Evolutionary conservation across 2,888 invertebrate genomes (phyloP), one percentile per base, ranked within the genome.

Genomic region (Nezara viridula): DNA sequence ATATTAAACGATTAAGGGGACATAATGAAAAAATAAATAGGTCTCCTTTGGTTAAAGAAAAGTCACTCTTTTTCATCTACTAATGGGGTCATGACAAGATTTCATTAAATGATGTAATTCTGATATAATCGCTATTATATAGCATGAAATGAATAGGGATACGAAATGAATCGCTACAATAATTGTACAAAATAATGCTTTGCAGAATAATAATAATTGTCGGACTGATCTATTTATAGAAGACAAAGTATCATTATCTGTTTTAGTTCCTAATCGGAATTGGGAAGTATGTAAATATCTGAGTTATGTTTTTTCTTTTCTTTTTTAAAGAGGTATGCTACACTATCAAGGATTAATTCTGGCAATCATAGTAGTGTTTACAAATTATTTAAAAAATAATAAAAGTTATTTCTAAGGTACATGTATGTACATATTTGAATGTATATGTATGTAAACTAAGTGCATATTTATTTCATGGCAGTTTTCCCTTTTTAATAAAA

Each of bases 111-210:
- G 73, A 47, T 81, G 47, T 88, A 66, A 77, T 88, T 88, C 88
- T 88, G 88, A 88, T 66, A 73, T 49, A 55, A 52, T 88, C 44
- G 88, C 88, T 88, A 88, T 88, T 88, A 88, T 88, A 88, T 88
- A 88, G 88, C 88, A 40, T 9, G 77, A 77, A 37, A 88, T 66
- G 50, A 66, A 77, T 66, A 73, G 88, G 66, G 47, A 73, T 40
- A 77, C 32, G 73, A 47, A 32, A 88, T 88, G 44, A 88, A 88
- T 88, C 66, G 55, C 60, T 60, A 88, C 73, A 88, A 88, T 88
- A 88, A 88, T 87, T 88, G 88, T 88, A 77, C 66, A 55, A 88
- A 88, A 88, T 49, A 88, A 88, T 32, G 86, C 86, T 55, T 86
- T 40, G 86, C 86, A 86, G 52, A 52, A 60, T 55, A 55, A 55